These are phyloP conservation scores for Metellina segmentata DNA, from an alignment of 2,888 invertebrate species.

Conservation along the genomic window DNA sequence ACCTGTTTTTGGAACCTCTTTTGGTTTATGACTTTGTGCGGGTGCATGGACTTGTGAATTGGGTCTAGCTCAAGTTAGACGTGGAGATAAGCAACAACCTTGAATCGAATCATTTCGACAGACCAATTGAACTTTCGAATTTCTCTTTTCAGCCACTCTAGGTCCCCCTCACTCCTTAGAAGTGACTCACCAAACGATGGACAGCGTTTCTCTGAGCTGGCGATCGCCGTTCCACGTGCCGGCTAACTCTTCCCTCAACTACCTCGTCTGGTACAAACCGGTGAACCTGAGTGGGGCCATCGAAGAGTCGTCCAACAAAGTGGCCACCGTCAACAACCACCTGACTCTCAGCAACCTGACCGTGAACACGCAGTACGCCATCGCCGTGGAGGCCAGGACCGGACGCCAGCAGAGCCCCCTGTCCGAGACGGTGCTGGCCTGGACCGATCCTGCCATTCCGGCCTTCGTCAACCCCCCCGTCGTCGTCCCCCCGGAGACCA, in stretches of 20 bases:
- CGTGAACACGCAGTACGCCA: constrained; percentile 91
- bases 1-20: too few species aligned
- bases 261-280: constrained; percentile 87
- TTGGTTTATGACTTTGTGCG: too few species aligned
- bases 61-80: too few species aligned
- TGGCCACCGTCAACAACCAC: constrained; percentile 86
- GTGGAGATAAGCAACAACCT: too few species aligned
- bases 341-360: constrained; percentile 87
- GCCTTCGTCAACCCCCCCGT: constrained; percentile 89
- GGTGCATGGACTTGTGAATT: too few species aligned
- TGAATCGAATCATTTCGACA: not conserved
- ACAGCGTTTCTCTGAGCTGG: constrained; percentile 91
- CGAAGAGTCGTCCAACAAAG: constrained; percentile 78
- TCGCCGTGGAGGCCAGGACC: constrained; percentile 87
- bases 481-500: constrained; percentile 90
- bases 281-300: constrained; percentile 84
- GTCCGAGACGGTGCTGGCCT: constrained; percentile 90
- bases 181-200: constrained; percentile 89
- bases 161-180: constrained; percentile 91
- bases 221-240: constrained; percentile 85
- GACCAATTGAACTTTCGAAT: not conserved
- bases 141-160: constrained; percentile 61
- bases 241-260: constrained; percentile 78
- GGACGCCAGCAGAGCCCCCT: constrained; percentile 87
- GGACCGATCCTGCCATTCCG: constrained; percentile 93